A percentile compares a stretch with the other conserved stretches of the same genome.
Evolutionary conservation across 2,888 invertebrate genomes (phyloP).

Genomic region (Drosophila histrio): DNA sequence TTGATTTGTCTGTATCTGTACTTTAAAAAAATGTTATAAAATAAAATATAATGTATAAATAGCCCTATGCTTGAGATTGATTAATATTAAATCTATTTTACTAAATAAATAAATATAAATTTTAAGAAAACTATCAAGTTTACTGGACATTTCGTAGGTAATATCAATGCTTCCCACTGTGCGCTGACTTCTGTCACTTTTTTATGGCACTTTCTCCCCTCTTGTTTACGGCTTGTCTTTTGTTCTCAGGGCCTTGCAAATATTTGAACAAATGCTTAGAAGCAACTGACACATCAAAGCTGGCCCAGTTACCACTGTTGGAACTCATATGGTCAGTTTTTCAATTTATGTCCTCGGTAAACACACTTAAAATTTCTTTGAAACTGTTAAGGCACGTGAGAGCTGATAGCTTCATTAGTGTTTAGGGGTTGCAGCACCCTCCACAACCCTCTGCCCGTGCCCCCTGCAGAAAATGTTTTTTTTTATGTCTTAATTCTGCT

Average conservation of each 20-base stretch:
- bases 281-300: constrained; percentile 38
- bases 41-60: too few species aligned
- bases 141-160: too few species aligned
- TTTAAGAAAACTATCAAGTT: too few species aligned
- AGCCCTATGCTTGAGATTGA: too few species aligned
- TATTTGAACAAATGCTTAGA: constrained; percentile 69
- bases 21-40: too few species aligned
- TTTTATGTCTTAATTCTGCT: constrained; percentile 72
- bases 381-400: constrained; percentile 59
- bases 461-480: constrained; percentile 40
- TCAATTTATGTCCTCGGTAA: constrained; percentile 54
- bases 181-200: constrained; percentile 4
- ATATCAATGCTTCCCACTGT: constrained; percentile 31
- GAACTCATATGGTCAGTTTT: constrained; percentile 68
- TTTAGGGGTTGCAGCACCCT: constrained; percentile 50
- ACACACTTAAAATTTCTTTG: constrained; percentile 60
- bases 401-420: constrained; percentile 70
- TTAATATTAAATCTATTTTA: too few species aligned
- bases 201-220: constrained; percentile 22
- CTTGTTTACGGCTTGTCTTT: constrained; percentile 18
- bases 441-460: constrained; percentile 2
- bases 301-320: constrained; percentile 36
- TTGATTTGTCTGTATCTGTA: too few species aligned
- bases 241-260: constrained; percentile 53
- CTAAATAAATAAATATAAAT: too few species aligned